A percentile compares a stretch with the other conserved stretches of the same genome.
Conservation (phyloP, 2,797 vertebrate species). For the Cyclopterus lumpus region DNA sequence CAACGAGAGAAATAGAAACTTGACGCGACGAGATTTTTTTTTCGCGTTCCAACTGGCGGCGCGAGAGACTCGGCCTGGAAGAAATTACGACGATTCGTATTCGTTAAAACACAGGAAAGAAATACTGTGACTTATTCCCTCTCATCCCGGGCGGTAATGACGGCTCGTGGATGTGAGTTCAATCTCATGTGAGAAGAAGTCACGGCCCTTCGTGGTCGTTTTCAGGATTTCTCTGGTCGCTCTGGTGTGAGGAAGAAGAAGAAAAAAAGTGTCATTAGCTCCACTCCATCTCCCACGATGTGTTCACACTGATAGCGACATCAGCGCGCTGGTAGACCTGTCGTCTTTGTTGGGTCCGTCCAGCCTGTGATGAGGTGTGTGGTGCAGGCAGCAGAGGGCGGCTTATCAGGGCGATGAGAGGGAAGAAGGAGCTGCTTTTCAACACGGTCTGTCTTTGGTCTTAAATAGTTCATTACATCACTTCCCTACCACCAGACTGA, state of each 20-base stretch:
- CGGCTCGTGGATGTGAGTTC: not conserved
- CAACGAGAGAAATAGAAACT: conserved; percentile 35
- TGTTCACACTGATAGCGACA: conserved; percentile 71
- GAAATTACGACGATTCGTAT: conserved; percentile 13
- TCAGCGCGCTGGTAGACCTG: conserved; percentile 46
- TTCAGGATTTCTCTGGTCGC: conserved; percentile 2
- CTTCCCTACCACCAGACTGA: not conserved
- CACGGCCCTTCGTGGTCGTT: not conserved
- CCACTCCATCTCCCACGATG: conserved; percentile 31
- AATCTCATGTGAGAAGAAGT: not conserved
- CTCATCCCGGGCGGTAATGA: not conserved
- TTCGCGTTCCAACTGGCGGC: not conserved
- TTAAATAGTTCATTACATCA: not conserved
- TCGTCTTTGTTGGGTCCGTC: conserved; percentile 48
- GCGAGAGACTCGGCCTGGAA: conserved; percentile 13
- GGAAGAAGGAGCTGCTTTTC: conserved; percentile 62
- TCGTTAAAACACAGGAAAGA: not conserved
- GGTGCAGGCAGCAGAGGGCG: conserved; percentile 35
- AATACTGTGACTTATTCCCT: not conserved
- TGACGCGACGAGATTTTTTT: conserved; percentile 21
- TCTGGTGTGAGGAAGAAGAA: conserved; percentile 9
- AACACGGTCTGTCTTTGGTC: conserved; percentile 51
- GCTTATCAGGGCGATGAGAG: conserved; percentile 74
- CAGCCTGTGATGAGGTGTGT: conserved; percentile 57
- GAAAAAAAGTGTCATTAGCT: conserved; percentile 43